phyloP scores from a whole-genome alignment of 37 sponge, comb jelly and placozoan genomes.

The Diacarnus erythraeanus region DNA sequence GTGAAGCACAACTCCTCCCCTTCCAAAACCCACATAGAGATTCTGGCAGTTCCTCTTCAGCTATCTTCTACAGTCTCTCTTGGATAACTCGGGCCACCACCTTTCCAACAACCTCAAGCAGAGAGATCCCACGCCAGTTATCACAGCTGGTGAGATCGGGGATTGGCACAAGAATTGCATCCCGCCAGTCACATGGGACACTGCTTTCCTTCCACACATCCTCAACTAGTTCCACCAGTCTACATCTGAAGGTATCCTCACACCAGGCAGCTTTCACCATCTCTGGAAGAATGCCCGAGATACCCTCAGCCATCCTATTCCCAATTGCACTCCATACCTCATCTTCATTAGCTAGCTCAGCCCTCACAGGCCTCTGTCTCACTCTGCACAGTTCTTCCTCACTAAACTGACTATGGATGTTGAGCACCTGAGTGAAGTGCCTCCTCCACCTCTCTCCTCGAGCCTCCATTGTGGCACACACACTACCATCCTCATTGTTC shows the following conservation, averaged over 20 bases:
- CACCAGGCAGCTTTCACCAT: neutral
- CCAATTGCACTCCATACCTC: neutral
- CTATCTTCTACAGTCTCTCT: constrained; percentile 18
- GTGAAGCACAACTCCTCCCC: constrained; percentile 5
- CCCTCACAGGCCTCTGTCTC: constrained; percentile 1
- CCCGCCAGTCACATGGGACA: neutral
- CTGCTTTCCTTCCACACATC: constrained; percentile 15
- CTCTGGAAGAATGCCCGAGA: neutral
- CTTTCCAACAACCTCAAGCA: constrained; percentile 22
- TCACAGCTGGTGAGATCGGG: constrained; percentile 13
- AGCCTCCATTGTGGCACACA: neutral
- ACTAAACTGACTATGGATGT: neutral
- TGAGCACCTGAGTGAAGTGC: constrained; percentile 20
- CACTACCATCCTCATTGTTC: neutral
- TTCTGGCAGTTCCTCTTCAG: constrained; percentile 5
- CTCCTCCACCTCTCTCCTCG: neutral
- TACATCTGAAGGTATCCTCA: neutral
- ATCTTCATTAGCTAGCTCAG: neutral
- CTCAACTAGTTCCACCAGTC: neutral
- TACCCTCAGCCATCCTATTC: neutral
- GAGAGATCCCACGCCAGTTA: constrained; percentile 26
- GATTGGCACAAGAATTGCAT: constrained; percentile 4
- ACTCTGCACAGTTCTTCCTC: neutral
- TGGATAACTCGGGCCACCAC: constrained; percentile 14
- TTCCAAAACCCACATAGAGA: constrained; percentile 15